Percentiles rank a stretch among this genome's conserved stretches.
These are phyloP conservation scores for Menidia menidia DNA, from an alignment of 2,797 vertebrate genomes.

Conservation along the genomic window DNA sequence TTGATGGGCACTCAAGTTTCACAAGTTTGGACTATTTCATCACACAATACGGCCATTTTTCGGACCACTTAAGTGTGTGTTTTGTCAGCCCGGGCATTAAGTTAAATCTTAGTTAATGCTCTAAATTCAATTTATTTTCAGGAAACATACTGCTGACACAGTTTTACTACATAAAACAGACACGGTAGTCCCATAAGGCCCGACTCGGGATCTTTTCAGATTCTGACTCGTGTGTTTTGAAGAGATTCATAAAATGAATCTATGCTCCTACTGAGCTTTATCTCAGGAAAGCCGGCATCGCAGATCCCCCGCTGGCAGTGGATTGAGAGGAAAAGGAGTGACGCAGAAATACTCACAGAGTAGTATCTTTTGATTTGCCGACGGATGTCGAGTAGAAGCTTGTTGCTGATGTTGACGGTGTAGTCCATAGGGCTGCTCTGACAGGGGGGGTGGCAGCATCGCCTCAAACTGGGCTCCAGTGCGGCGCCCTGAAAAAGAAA, in stretches of 20 bases:
- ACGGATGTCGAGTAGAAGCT: conserved; percentile 91
- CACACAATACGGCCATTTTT: conserved; percentile 16
- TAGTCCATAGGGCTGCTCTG: conserved; percentile 79
- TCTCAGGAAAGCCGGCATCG: no score
- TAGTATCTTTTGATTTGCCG: conserved; percentile 86
- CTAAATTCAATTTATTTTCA: conserved; percentile 6
- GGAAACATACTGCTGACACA: neutral
- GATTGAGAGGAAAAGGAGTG: no score
- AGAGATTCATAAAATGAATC: no score
- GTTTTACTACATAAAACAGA: neutral
- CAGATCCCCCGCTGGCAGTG: no score
- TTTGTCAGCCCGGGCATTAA: conserved; percentile 25
- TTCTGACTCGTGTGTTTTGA: no score
- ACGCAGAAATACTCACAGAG: conserved; percentile 73
- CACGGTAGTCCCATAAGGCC: neutral
- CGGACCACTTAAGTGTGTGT: conserved; percentile 6
- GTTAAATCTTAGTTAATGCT: neutral
- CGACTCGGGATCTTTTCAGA: no score
- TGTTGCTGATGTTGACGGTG: conserved; percentile 87
- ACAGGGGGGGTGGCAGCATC: conserved; percentile 90
- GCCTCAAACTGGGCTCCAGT: conserved; percentile 87
- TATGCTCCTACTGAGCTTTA: no score
- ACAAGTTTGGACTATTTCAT: conserved; percentile 31
- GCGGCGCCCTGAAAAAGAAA: conserved; percentile 81
- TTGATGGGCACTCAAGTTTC: conserved; percentile 43